These are phyloP conservation scores for Machimus atricapillus DNA, from an alignment of 2,888 invertebrate genomes.

Conservation along the genomic window DNA sequence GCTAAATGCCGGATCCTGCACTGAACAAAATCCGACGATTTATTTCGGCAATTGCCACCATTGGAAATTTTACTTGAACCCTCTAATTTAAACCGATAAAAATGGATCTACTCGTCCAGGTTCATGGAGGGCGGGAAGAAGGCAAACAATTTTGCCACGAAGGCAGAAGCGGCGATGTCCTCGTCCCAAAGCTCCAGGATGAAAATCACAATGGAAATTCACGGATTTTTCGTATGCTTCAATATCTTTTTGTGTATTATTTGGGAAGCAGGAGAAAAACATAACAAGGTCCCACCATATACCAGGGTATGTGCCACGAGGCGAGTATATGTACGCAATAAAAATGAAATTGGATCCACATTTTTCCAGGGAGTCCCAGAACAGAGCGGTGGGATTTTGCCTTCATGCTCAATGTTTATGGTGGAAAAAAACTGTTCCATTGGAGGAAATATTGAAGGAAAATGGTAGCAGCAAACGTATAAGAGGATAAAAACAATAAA, in stretches of 20 bases:
- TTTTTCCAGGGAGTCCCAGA: conserved; percentile 46
- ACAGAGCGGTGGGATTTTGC: conserved; percentile 23
- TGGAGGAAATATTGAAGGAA: conserved; percentile 41
- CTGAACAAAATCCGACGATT: conserved; percentile 9
- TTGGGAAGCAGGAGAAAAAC: conserved; percentile 13
- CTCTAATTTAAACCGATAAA: conserved; percentile 45
- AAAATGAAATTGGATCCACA: conserved; percentile 52
- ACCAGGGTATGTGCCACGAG: conserved; percentile 25
- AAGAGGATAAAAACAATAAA: conserved; percentile 45
- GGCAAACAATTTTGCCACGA: conserved; percentile 41
- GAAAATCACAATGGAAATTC: conserved; percentile 46
- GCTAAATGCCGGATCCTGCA: background rate
- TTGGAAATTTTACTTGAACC: conserved; percentile 37
- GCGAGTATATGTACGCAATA: conserved; percentile 50
- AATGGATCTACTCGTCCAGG: conserved; percentile 34
- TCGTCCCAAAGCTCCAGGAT: conserved; percentile 10
- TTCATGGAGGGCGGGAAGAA: background rate
- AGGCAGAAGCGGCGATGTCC: conserved; percentile 1
- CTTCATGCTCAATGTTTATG: conserved; percentile 41
- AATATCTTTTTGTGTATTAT: conserved; percentile 43
- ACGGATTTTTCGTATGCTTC: conserved; percentile 45
- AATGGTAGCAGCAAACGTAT: conserved; percentile 24
- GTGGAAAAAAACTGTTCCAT: conserved; percentile 21
- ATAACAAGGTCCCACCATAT: conserved; percentile 13
- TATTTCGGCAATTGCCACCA: conserved; percentile 7